Percentiles rank a stretch among this genome's conserved stretches.
Conservation (phyloP, 1,140 invertebrate genomes). For the Pentalonia nigronervosa region DNA sequence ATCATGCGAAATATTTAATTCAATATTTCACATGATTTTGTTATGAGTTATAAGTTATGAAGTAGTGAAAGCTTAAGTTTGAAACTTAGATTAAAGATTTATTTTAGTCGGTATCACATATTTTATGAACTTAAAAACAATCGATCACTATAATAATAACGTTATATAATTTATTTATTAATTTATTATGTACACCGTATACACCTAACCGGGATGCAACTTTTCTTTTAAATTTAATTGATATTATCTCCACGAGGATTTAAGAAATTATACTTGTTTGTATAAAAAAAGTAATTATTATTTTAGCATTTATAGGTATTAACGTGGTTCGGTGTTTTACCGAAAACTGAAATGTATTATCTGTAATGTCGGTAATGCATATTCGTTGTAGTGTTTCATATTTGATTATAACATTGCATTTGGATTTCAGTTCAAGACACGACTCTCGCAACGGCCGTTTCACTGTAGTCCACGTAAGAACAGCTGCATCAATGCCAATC, state of each 20-base stretch:
- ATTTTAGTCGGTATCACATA: not conserved
- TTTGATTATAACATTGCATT: too few relatives aligned
- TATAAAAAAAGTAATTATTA: too few relatives aligned
- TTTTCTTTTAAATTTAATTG: too few relatives aligned
- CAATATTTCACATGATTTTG: not conserved
- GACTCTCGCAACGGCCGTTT: not conserved
- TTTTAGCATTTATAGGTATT: too few relatives aligned
- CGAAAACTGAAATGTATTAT: too few relatives aligned
- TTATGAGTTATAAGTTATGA: not conserved
- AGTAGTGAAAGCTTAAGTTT: not conserved
- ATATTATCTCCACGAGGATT: too few relatives aligned
- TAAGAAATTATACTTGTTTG: too few relatives aligned
- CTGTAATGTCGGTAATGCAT: too few relatives aligned
- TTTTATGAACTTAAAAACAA: not conserved
- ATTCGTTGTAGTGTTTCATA: too few relatives aligned
- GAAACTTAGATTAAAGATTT: conserved; percentile 16
- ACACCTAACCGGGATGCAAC: too few relatives aligned
- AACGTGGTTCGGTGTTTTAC: too few relatives aligned
- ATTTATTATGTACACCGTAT: not conserved
- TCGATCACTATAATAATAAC: not conserved
- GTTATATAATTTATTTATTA: not conserved
- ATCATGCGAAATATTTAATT: not conserved
- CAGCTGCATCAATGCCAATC: too few relatives aligned
- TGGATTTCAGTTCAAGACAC: not conserved
- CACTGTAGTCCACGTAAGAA: not conserved